Evolutionary conservation across 2,888 invertebrate genomes (phyloP).

Genomic region (Andrena trimmerana): DNA sequence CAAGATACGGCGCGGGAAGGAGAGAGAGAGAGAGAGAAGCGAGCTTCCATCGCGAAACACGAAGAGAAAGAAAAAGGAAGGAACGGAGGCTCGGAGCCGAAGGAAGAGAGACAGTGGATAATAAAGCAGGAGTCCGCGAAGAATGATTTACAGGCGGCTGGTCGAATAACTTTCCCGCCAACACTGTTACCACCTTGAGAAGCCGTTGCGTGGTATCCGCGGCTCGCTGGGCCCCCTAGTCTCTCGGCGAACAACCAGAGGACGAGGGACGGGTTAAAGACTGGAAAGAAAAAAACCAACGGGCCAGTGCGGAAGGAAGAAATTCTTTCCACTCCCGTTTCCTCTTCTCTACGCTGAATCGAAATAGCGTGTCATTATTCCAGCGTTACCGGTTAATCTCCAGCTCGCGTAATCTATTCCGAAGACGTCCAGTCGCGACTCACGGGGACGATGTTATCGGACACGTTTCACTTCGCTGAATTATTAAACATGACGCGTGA

Average conservation of each 20-base stretch:
- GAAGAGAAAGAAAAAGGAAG: slow-evolving; percentile 58
- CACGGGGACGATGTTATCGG: slow-evolving; percentile 36
- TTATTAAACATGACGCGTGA: slow-evolving; percentile 43
- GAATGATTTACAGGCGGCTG: slow-evolving; percentile 82
- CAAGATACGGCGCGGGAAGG: neutral
- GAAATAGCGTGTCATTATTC: slow-evolving; percentile 22
- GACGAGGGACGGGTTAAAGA: slow-evolving; percentile 4
- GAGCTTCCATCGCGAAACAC: slow-evolving; percentile 46
- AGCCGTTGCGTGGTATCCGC: slow-evolving; percentile 56
- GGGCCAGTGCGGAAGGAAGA: slow-evolving; percentile 31
- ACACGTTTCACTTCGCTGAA: slow-evolving; percentile 36
- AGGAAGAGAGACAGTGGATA: slow-evolving; percentile 72
- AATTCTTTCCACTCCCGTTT: slow-evolving; percentile 43
- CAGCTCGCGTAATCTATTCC: slow-evolving; percentile 31
- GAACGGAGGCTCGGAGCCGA: slow-evolving; percentile 40
- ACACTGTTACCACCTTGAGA: slow-evolving; percentile 82
- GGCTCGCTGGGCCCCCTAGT: slow-evolving; percentile 30
- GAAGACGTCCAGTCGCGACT: slow-evolving; percentile 16
- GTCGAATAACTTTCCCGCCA: slow-evolving; percentile 82
- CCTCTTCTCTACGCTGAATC: slow-evolving; percentile 29
- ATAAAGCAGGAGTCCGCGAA: slow-evolving; percentile 80
- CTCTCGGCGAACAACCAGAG: slow-evolving; percentile 13
- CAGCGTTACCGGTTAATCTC: slow-evolving; percentile 39
- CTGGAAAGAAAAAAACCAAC: slow-evolving; percentile 19
- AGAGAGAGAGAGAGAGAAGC: slow-evolving; percentile 18